Evolutionary conservation across 2,113 vertebrate genomes (phyloP), one percentile per base, ranked within the genome.

Genomic region (Seriola quinqueradiata): DNA sequence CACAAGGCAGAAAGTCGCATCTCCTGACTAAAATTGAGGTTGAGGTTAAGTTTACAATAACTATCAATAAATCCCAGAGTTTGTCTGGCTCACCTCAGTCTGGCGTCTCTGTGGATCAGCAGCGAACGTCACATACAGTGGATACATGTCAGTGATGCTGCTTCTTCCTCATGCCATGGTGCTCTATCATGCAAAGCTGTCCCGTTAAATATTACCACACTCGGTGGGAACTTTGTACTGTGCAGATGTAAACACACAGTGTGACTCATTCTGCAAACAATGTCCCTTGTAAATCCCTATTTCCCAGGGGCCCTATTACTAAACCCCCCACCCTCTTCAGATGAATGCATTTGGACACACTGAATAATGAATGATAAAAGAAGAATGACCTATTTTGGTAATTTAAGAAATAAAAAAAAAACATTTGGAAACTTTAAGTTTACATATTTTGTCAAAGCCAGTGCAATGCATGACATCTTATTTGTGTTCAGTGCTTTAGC

Each of bases 141-240:
- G 60, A 70, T 38, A 23, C 46, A 77, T 78, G 25, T 82, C 67
- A 83, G 23, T 13, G 1, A 57, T 77, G 61, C 52, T 60, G 65
- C 38, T 40, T 40, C 40, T 25, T n/a, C 42, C 46, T 80, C 70
- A 46, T 70, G 57, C 48, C 42, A 42, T 46, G 70, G 7, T 77
- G 34, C 60, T 60, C 70, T 54, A 23, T 91, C 75, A 76, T 71
- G 81, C 72, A 82, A 85, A 94, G 90, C 67, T 64, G 66, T 76
- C 74, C 81, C 2, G 91, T 94, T 94, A 95, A 94, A 93, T 79
- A 94, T 95, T 94, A 94, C 65, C 89, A 88, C 77, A 86, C 59
- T 67, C 21, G 42, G 67, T 60, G 83, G 65, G 90, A 89, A 93
- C 92, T 90, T 93, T 89, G 90, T 66, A 81, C 92, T 40, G 2